Base-by-base conservation (phyloP, 2,888 invertebrate genomes). In the Furcula furcula region DNA sequence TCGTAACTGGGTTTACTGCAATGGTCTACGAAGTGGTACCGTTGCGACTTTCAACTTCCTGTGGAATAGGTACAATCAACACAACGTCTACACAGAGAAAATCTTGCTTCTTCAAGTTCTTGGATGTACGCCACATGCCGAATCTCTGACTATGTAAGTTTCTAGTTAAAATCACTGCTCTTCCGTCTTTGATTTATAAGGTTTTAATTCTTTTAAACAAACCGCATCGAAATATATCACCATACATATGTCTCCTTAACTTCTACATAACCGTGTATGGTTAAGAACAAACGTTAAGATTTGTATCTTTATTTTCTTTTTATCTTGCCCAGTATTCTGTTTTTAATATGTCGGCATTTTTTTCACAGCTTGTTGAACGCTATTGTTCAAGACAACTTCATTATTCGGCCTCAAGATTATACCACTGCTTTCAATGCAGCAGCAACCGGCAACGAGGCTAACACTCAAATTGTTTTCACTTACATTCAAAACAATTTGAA, bases 1-100 rank as follows among this genome's bases (percentile, higher is more conserved):
- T 31, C 92, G 94, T 31, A 76, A 89, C 13, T 90, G 92, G 31
- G 94, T 96, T 0, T 96, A 95, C 76, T 96, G 96, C 65, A 91
- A 91, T 11, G 94, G 91, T 1, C 83, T 97, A 5, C 90, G 92
- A n/a, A 69, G 91, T 16, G 94, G 94, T 0, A 80, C 77, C 0
- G 55, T 65, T n/a, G 65, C 66, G 0, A 92, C 94, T 42, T 97
- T 94, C 90, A 60, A 91, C 1, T 90, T 83, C 53, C 75, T 94
- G 12, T 94, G 93, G 91, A 48, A 82, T 0, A 90, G 91, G 43
- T 95, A 92, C 73, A 59, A 74, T 31, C 64, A 51, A 0, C 89
- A 91, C 31, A 90, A 91, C 19, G 90, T 93, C 1, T 93, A 93
- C 22, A 91, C 93, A 0, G 95, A 96, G 72, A 91, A 93, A 67